phyloP scores from a whole-genome alignment of 2,113 vertebrate genomes.

The Xenopus tropicalis region DNA sequence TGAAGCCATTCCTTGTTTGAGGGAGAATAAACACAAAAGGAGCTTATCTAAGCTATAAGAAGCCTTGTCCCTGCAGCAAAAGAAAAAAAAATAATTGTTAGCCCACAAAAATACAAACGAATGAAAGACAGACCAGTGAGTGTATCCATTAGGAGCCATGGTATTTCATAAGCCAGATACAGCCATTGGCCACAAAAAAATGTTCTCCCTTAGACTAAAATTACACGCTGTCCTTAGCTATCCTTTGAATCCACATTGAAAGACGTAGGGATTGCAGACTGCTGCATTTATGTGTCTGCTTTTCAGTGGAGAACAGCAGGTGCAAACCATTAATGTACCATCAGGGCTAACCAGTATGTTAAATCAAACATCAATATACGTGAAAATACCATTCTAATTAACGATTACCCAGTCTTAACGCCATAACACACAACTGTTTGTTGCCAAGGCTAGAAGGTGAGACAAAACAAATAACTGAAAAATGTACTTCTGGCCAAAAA shows the following conservation, averaged over 20 bases:
- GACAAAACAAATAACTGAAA: too few relatives aligned
- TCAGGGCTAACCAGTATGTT: too few relatives aligned
- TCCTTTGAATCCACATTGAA: not conserved
- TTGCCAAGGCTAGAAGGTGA: too few relatives aligned
- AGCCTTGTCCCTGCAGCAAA: not conserved
- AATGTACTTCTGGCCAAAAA: too few relatives aligned
- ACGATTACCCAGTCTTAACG: too few relatives aligned
- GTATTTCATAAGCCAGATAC: slow-evolving; percentile 45
- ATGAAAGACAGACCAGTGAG: not conserved
- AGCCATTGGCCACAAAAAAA: slow-evolving; percentile 11
- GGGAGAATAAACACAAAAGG: slow-evolving; percentile 48
- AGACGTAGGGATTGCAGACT: not conserved
- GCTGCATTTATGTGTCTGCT: not conserved
- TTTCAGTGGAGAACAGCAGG: not conserved
- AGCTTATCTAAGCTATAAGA: slow-evolving; percentile 51
- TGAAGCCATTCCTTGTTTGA: slow-evolving; percentile 45
- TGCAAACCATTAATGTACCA: not conserved
- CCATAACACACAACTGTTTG: too few relatives aligned
- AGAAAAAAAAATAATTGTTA: too few relatives aligned
- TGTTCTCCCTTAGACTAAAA: not conserved
- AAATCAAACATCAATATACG: too few relatives aligned
- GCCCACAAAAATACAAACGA: slow-evolving; percentile 22
- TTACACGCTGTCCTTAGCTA: not conserved
- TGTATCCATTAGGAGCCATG: slow-evolving; percentile 27
- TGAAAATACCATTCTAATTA: too few relatives aligned